These are phyloP conservation scores for Odontophorus gujanensis DNA, from an alignment of 2,113 vertebrate species.

Conservation along the genomic window DNA sequence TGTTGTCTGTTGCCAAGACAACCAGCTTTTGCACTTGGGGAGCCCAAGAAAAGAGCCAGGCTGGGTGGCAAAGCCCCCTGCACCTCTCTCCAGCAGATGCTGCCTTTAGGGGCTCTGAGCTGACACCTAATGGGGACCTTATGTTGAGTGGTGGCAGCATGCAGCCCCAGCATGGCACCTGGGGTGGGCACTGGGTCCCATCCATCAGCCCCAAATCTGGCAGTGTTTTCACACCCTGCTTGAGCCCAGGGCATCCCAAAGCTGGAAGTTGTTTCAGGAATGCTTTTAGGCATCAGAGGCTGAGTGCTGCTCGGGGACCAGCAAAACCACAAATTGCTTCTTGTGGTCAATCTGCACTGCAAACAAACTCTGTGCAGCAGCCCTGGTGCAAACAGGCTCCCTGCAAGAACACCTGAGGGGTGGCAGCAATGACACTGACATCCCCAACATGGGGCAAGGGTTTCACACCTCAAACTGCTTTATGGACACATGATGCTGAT, in stretches of 20 bases:
- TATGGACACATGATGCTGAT: not conserved
- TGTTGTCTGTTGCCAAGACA: slow-evolving; percentile 53
- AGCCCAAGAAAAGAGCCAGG: not conserved
- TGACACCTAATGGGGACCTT: accelerated
- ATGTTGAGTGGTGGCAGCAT: not conserved
- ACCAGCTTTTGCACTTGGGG: not conserved
- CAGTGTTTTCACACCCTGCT: not conserved
- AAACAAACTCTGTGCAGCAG: not conserved
- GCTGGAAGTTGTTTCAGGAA: not conserved
- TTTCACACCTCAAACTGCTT: not conserved
- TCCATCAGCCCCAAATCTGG: not conserved
- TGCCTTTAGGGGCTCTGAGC: not conserved
- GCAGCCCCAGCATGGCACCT: not conserved
- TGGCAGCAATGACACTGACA: not conserved
- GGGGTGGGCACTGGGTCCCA: not conserved
- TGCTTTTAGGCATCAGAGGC: not conserved
- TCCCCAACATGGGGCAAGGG: not conserved
- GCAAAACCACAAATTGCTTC: not conserved
- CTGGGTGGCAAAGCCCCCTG: not conserved
- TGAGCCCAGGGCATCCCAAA: not conserved
- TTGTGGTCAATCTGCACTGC: not conserved
- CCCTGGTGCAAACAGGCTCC: not conserved
- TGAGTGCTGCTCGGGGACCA: not conserved
- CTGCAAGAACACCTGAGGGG: not conserved
- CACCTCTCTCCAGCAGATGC: not conserved